phyloP scores from a whole-genome alignment of 2,113 vertebrate species.

The Oryzias curvinotus region DNA sequence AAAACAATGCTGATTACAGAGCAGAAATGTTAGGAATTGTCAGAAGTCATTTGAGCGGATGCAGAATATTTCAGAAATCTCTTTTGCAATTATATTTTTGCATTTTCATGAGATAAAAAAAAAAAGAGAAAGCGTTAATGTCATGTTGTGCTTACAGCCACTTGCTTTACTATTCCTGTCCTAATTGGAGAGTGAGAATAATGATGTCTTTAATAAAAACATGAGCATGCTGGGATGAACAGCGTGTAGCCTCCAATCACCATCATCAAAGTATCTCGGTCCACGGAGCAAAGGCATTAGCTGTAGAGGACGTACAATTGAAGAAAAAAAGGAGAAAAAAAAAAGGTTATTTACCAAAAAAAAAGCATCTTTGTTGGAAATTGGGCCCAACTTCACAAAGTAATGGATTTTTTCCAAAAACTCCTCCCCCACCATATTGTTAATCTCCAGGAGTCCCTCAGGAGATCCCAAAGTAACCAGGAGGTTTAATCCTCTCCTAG shows the following conservation, averaged over 20 bases:
- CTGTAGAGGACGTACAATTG: too few species aligned
- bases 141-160: neutral
- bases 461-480: too few species aligned
- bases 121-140: neutral
- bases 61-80: constrained; percentile 9
- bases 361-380: too few species aligned
- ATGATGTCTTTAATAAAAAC: constrained; percentile 8
- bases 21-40: constrained; percentile 30
- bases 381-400: too few species aligned
- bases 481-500: too few species aligned
- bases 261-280: too few species aligned
- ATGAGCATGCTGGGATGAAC: constrained; percentile 2
- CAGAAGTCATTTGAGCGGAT: constrained; percentile 10
- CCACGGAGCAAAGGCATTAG: too few species aligned
- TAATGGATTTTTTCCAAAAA: too few species aligned
- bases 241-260: neutral
- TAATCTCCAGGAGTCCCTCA: too few species aligned
- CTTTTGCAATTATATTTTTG: constrained; percentile 6
- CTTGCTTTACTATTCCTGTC: neutral
- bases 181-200: neutral
- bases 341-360: too few species aligned
- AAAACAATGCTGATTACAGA: constrained; percentile 50
- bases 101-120: neutral
- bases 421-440: too few species aligned
- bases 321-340: too few species aligned